Conservation (phyloP, 2,113 vertebrate genomes). For the Erythrolamprus reginae region DNA sequence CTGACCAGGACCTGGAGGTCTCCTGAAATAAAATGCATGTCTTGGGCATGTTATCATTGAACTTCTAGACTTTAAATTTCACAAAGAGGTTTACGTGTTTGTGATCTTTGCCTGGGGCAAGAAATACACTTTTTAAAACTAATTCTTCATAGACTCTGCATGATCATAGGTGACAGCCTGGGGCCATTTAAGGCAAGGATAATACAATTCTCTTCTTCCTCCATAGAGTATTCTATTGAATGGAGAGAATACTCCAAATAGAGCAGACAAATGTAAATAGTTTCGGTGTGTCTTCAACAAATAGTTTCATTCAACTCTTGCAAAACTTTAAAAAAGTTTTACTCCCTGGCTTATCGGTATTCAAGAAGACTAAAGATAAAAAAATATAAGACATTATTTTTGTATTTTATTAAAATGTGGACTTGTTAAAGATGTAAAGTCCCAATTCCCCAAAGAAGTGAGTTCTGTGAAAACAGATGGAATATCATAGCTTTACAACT, state of each 20-base stretch:
- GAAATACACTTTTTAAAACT: constrained; percentile 16
- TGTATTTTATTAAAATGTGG: background rate
- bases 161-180: background rate
- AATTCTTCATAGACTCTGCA: constrained; percentile 24
- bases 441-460: background rate
- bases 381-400: background rate
- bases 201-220: constrained; percentile 5
- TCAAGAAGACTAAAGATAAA: background rate
- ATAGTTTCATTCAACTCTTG: background rate
- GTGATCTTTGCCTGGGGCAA: background rate
- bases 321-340: background rate
- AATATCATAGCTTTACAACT: too few relatives aligned
- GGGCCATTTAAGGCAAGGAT: constrained; percentile 26
- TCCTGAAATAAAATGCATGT: constrained; percentile 31
- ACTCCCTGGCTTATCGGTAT: background rate
- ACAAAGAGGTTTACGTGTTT: background rate
- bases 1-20: background rate
- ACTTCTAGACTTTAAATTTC: constrained; percentile 2
- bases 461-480: background rate
- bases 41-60: constrained; percentile 6
- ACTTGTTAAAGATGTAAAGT: background rate
- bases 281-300: constrained; percentile 5
- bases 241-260: background rate
- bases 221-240: constrained; percentile 25
- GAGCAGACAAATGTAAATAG: background rate